A percentile compares a stretch with the other conserved stretches of the same genome.
Conservation (phyloP, 2,113 vertebrate genomes). For the Puffinus mauretanicus region DNA sequence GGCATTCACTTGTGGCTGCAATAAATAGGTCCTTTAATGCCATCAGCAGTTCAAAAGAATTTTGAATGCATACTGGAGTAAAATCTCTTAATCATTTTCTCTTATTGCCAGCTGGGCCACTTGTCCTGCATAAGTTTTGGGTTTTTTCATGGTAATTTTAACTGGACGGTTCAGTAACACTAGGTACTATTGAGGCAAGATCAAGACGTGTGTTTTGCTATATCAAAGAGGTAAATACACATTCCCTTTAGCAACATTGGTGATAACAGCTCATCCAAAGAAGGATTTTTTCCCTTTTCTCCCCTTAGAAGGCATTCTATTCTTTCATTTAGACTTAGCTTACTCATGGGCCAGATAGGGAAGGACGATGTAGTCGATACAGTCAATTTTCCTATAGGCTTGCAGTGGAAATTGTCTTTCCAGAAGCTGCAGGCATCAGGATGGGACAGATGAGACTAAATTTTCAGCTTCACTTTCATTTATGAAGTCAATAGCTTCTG, state of each 20-base stretch:
- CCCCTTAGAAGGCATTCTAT: neutral
- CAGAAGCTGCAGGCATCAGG: neutral
- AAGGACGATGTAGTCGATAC: neutral
- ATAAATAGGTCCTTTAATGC: neutral
- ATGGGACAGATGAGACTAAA: neutral
- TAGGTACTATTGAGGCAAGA: neutral
- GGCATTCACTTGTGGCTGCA: neutral
- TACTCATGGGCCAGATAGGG: neutral
- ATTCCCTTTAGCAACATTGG: neutral
- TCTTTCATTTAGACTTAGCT: neutral
- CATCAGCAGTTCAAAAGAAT: neutral
- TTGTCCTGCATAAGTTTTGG: neutral
- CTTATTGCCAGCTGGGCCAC: neutral
- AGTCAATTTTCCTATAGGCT: neutral
- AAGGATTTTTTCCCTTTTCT: neutral
- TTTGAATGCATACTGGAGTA: neutral
- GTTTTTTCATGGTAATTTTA: neutral
- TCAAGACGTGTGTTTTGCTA: neutral
- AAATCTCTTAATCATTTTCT: neutral
- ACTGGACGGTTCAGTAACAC: neutral
- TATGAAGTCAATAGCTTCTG: neutral
- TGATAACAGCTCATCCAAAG: neutral
- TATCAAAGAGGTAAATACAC: neutral
- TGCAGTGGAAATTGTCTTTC: neutral
- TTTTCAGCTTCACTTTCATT: neutral